Evolutionary conservation across 2,113 vertebrate species (phyloP), one percentile per base, ranked within the genome.

Genomic region (Ictalurus punctatus): DNA sequence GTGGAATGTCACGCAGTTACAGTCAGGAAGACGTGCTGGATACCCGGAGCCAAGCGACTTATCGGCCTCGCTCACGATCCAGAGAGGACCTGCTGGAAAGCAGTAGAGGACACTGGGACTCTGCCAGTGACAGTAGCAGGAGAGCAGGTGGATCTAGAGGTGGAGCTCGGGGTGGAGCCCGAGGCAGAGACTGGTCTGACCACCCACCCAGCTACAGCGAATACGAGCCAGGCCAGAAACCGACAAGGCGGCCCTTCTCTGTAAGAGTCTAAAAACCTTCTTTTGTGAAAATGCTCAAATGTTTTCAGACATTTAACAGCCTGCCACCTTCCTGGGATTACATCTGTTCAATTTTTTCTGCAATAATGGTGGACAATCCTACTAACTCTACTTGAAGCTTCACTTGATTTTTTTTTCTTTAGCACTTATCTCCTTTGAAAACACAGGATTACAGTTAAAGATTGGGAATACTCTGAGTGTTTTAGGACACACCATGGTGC

Each of bases 191-290:
- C 63, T 97, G 96, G 96, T 92, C 86, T 0, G 97, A 98, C 5
- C 96, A 97, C 88, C 97, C 98, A 0, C 97, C 98, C 73, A 97
- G 94, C 93, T 99, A 99, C 73, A 93, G 94, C 0, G 95, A 96
- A 87, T 96, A 94, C 0, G 95, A 96, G 79, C 95, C 95, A 0
- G 95, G 94, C 74, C 92, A 93, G 89, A 96, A 96, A 89, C 94
- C 93, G 6, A 30, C 25, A 6, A 92, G 92, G 78, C 94, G 90
- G 76, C 94, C 93, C 1, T 92, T 92, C 92, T 90, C 94, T 92
- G 95, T 96, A 95, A 96, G 95, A 89, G 76, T 92, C 83, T 90
- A 93, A 0, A 44, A 52, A 34, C 93, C 44, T 90, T 95, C 61
- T 94, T 93, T 86, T 7, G 7, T 79, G 17, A 83, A 56, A 34